These are phyloP conservation scores for Callaeas wilsoni DNA, from an alignment of 2,113 vertebrate species.

Conservation along the genomic window DNA sequence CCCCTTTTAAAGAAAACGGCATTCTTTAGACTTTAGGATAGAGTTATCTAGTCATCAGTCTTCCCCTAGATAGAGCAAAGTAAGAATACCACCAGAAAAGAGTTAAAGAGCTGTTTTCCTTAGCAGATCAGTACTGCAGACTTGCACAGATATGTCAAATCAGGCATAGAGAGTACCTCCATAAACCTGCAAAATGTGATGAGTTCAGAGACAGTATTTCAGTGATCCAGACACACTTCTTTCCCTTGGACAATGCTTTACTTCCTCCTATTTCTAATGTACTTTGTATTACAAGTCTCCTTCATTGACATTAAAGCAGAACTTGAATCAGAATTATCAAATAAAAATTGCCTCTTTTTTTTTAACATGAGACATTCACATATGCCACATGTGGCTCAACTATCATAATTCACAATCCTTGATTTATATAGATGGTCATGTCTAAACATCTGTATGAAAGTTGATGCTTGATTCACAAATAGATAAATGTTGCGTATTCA, in stretches of 20 bases:
- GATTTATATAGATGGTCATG: background rate
- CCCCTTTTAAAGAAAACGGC: background rate
- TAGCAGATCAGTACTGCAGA: background rate
- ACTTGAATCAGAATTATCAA: background rate
- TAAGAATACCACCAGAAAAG: background rate
- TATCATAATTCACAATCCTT: background rate
- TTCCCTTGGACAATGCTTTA: background rate
- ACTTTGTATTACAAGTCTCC: background rate
- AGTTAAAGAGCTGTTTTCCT: background rate
- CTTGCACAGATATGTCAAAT: rapidly evolving
- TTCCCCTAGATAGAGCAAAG: background rate
- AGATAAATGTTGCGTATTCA: background rate
- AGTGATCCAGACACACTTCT: background rate
- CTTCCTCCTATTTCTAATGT: background rate
- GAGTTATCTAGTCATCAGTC: background rate
- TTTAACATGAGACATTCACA: background rate
- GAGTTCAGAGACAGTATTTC: background rate
- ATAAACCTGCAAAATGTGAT: background rate
- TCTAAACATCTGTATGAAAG: background rate
- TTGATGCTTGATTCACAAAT: background rate
- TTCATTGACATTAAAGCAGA: background rate
- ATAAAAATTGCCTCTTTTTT: background rate
- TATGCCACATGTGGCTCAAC: background rate
- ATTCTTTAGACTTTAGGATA: background rate
- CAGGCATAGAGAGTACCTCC: background rate